Conservation (phyloP, 2,797 vertebrate species). For the Lithobates sylvaticus region DNA sequence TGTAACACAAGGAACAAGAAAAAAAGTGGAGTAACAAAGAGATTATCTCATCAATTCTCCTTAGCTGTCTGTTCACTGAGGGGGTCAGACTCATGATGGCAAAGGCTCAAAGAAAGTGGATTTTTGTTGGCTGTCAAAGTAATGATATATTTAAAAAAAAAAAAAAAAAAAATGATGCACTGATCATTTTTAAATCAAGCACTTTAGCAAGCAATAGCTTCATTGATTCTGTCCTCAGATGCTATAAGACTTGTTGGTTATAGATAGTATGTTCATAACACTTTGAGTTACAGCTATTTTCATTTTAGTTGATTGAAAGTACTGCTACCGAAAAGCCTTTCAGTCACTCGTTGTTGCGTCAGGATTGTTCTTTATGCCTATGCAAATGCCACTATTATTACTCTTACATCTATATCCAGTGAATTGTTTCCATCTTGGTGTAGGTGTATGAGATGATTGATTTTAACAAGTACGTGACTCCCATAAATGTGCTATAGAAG, state of each 20-base stretch:
- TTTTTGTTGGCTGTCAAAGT: too few relatives aligned
- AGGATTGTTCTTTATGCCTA: conserved; percentile 54
- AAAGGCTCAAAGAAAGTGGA: too few relatives aligned
- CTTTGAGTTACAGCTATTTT: not conserved
- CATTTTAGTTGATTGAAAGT: conserved; percentile 21
- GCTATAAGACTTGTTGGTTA: not conserved
- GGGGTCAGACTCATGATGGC: too few relatives aligned
- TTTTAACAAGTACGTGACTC: conserved; percentile 41
- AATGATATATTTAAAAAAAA: too few relatives aligned
- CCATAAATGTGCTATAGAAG: conserved; percentile 20
- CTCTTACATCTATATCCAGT: conserved; percentile 38
- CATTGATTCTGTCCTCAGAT: not conserved
- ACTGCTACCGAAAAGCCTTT: conserved; percentile 31
- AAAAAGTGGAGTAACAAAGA: too few relatives aligned
- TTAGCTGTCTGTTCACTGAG: too few relatives aligned
- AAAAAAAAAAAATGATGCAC: too few relatives aligned
- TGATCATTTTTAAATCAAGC: too few relatives aligned
- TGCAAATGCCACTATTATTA: conserved; percentile 54
- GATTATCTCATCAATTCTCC: too few relatives aligned
- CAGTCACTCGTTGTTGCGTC: conserved; percentile 52
- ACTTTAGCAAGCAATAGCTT: not conserved
- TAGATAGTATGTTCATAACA: not conserved
- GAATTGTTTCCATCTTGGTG: conserved; percentile 48
- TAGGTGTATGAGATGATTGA: conserved; percentile 48
- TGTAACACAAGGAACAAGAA: too few relatives aligned